These are phyloP conservation scores for Tinea pellionella DNA, from an alignment of 2,888 invertebrate genomes.

Conservation along the genomic window DNA sequence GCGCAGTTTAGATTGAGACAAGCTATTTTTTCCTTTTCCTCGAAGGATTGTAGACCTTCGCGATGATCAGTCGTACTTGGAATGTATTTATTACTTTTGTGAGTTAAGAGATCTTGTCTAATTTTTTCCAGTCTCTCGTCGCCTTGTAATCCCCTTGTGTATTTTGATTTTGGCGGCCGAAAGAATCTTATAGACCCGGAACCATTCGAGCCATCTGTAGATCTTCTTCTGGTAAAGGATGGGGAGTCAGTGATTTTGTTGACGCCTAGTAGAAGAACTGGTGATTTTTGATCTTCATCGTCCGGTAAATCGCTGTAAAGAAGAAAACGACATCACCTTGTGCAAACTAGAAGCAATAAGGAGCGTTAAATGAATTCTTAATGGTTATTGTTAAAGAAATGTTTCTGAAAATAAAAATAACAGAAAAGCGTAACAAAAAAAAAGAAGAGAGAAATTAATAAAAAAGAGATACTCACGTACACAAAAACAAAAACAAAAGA, in stretches of 20 bases:
- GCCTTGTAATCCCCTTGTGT: conserved; percentile 54
- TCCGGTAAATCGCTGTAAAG: conserved; percentile 72
- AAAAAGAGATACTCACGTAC: conserved; percentile 17
- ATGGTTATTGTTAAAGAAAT: too few species aligned
- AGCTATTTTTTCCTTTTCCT: conserved; percentile 3
- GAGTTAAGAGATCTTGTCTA: conserved; percentile 52
- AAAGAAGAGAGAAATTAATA: conserved; percentile 13
- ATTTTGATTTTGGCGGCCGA: conserved; percentile 55
- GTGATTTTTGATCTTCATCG: conserved; percentile 68
- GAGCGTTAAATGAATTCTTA: not conserved
- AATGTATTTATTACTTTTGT: conserved; percentile 57
- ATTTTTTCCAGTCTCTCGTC: conserved; percentile 60
- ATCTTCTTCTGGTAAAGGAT: conserved; percentile 46
- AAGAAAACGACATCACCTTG: conserved; percentile 15
- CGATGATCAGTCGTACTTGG: conserved; percentile 27
- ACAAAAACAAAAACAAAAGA: conserved; percentile 19
- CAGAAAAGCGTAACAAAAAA: not conserved
- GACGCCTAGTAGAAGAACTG: conserved; percentile 71
- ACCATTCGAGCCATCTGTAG: conserved; percentile 39
- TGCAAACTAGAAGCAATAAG: conserved; percentile 1
- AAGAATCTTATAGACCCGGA: conserved; percentile 57
- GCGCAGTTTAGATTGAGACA: conserved; percentile 51
- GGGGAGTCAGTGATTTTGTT: conserved; percentile 67
- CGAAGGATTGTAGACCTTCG: conserved; percentile 7
- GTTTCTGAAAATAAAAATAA: not conserved